Evolutionary conservation across 2,113 vertebrate species (phyloP).

Genomic region (Corythornis cristatus): DNA sequence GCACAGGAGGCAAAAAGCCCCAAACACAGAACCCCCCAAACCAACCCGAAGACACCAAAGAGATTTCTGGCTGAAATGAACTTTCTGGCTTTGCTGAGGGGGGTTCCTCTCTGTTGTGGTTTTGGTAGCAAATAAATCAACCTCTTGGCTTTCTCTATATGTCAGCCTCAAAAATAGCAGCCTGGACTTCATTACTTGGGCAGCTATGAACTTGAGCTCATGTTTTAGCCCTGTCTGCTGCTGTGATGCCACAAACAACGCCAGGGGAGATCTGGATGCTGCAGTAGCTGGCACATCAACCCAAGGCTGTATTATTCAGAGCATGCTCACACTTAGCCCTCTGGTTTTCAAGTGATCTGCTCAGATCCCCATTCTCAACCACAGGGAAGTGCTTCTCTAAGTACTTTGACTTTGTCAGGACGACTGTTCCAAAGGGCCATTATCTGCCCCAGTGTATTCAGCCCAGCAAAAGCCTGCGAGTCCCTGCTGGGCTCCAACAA

Average conservation of each 20-base stretch:
- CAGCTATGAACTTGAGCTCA: neutral
- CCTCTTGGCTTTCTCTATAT: neutral
- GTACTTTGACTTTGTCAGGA: neutral
- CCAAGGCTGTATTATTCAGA: accelerated
- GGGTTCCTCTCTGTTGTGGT: neutral
- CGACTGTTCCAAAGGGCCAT: accelerated
- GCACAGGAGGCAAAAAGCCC: neutral
- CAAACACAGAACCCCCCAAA: neutral
- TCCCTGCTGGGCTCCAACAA: neutral
- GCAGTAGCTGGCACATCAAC: neutral
- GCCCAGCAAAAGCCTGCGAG: neutral
- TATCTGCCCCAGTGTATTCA: accelerated
- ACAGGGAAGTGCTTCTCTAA: neutral
- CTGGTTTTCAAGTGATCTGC: neutral
- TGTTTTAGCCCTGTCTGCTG: accelerated
- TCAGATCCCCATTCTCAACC: neutral
- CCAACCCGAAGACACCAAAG: neutral
- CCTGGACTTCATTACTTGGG: accelerated
- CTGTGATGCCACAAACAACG: accelerated
- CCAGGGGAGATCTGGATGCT: accelerated
- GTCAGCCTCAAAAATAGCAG: neutral
- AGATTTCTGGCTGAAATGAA: neutral
- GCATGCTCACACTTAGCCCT: neutral
- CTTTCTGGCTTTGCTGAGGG: neutral
- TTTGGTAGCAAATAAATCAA: neutral